Evolutionary conservation across 1,140 invertebrate genomes (phyloP), one percentile per base, ranked within the genome.

Genomic region (Hylaeus anthracinus): DNA sequence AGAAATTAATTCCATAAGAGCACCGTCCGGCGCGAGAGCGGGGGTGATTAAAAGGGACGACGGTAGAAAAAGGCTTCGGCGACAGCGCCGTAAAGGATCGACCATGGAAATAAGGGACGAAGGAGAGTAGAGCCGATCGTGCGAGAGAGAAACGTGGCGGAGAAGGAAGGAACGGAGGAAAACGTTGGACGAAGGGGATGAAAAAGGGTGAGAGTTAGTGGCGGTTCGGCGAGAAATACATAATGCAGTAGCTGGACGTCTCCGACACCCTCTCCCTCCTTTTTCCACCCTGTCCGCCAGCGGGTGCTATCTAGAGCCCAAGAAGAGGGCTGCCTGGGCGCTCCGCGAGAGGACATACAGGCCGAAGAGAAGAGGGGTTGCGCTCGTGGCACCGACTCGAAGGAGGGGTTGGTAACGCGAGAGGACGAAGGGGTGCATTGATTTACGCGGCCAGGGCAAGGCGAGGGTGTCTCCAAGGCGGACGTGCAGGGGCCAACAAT

Each of bases 201-300:
- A 70, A 71, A 69, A 75, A 78, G 82, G 78, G 83, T 84, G 87
- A 76, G 89, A 90, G 90, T 90, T 86, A 86, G 84, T 82, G 86
- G 86, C 69, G 83, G 86, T 82, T 87, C 67, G 82, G 80, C 82
- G 87, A 89, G 91, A 93, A 93, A 93, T 93, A 93, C 93, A 93
- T 93, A 93, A 93, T 93, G 93, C 93, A 93, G 92, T 91, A 93
- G 93, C 91, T 90, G 92, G 92, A 93, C 92, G 92, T 92, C 90
- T 91, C 90, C 89, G 89, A 92, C 92, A 93, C 92, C 90, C 91
- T 88, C 89, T 89, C 88, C 91, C 88, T 90, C 73, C 45, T 6
- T 43, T 15, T 26, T 51, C 51, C 26, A 10, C 72, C 45, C 53
- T 9, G 45, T 5, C 14, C 14, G 12, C 41, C 48, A 71, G 14